Evolutionary conservation across 2,797 vertebrate species (phyloP), one percentile per base, ranked within the genome.

Genomic region (Knipowitschia caucasica): DNA sequence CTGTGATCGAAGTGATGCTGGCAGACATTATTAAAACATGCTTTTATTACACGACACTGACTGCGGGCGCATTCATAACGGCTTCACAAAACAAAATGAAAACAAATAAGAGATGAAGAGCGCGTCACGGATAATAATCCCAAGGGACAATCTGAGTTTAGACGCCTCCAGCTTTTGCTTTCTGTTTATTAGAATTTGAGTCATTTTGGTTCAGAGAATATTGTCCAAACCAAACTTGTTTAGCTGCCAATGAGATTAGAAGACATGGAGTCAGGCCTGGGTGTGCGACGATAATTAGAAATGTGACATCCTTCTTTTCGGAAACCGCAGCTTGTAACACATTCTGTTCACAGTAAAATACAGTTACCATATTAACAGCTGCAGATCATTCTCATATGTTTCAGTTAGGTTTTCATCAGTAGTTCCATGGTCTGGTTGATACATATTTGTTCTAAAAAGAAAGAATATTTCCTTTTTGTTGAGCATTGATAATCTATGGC

Each of bases 1-100:
- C 55, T 70, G 54, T 53, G 59, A 60, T 52, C 27, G 50, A 25
- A 40, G 52, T 62, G 71, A 78, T 72, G 50, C 53, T 71, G 76
- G 61, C 63, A 66, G 75, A 63, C 59, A 29, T 68, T 79, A 83
- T 81, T 75, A 73, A 79, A 80, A 70, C 57, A 25, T 45, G 62
- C 35, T 75, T 79, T 82, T 66, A 75, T 82, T 77, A 78, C 69
- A 72, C 69, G 56, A 58, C 61, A 51, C 40, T 63, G 59, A 66
- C 52, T 71, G 67, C 42, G 65, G 55, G 49, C 50, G 42, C 29
- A 29, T 60, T 77, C 62, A 67, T 67, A 55, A 69, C 53, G 31
- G 12, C 34, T 59, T 43, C 17, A 43, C 59, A 62, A 67, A 68
- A 59, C 71, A 73, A 62, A 71, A 75, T 49, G 43, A 61, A 77